A percentile compares a stretch with the other conserved stretches of the same genome.
These are phyloP conservation scores for Todiramphus chloris DNA, from an alignment of 2,113 vertebrate genomes.

Conservation along the genomic window DNA sequence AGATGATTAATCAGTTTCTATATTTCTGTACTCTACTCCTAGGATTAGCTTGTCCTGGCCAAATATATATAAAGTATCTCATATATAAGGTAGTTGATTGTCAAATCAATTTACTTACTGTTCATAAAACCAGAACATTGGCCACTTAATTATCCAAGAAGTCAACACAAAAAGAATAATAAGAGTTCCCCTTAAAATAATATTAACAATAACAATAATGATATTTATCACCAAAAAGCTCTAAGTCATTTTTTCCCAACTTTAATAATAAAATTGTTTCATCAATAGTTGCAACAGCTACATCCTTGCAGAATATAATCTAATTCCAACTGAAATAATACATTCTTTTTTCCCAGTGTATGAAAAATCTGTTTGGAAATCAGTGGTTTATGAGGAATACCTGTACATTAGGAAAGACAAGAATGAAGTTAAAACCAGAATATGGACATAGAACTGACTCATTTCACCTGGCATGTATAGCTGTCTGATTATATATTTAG, in stretches of 20 bases:
- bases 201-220: background rate
- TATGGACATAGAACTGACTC: background rate
- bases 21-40: background rate
- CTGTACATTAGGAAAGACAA: background rate
- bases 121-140: background rate
- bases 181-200: background rate
- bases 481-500: background rate
- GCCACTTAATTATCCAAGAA: background rate
- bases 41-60: background rate
- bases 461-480: background rate
- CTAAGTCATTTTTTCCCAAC: background rate
- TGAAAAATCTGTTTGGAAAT: background rate
- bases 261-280: background rate
- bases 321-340: background rate
- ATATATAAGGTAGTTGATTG: background rate
- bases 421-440: background rate
- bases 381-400: background rate
- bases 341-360: background rate
- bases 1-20: background rate
- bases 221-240: background rate
- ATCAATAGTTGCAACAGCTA: background rate
- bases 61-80: background rate
- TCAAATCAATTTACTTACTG: background rate
- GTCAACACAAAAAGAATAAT: background rate
- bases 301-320: background rate